Conservation (phyloP, 2,888 invertebrate genomes). For the Ochropleura plecta region DNA sequence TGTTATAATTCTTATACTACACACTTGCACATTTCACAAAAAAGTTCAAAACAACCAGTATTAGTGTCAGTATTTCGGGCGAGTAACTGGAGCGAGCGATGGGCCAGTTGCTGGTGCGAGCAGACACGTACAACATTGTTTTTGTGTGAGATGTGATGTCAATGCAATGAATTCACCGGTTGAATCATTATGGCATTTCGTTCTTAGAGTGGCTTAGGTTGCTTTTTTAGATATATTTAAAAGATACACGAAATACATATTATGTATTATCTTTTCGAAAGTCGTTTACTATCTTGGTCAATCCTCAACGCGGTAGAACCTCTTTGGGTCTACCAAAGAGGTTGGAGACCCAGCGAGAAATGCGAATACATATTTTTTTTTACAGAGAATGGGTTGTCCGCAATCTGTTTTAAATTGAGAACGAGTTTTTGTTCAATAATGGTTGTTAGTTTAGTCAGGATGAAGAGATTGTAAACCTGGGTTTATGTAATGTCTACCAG, state of each 20-base stretch:
- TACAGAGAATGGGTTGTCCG: background rate
- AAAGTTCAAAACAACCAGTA: conserved; percentile 56
- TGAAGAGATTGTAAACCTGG: conserved; percentile 11
- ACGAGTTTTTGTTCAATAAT: conserved; percentile 6
- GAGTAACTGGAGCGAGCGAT: conserved; percentile 63
- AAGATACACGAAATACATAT: too few relatives aligned
- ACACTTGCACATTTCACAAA: conserved; percentile 71
- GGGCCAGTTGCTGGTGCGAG: conserved; percentile 56
- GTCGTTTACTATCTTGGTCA: background rate
- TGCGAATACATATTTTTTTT: background rate
- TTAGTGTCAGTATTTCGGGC: conserved; percentile 66
- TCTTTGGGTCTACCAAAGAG: background rate
- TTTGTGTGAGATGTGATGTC: conserved; percentile 55
- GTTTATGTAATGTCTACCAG: background rate
- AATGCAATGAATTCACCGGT: conserved; percentile 48
- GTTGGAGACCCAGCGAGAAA: background rate
- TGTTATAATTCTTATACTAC: conserved; percentile 43
- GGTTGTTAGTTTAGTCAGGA: conserved; percentile 9
- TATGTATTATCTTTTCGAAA: background rate
- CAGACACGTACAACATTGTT: conserved; percentile 61
- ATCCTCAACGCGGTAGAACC: background rate
- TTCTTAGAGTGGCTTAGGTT: background rate
- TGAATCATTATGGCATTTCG: conserved; percentile 27
- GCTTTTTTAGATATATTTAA: background rate
- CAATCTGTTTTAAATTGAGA: background rate